These are phyloP conservation scores for Acleris literana DNA, from an alignment of 2,888 invertebrate species.

Conservation along the genomic window DNA sequence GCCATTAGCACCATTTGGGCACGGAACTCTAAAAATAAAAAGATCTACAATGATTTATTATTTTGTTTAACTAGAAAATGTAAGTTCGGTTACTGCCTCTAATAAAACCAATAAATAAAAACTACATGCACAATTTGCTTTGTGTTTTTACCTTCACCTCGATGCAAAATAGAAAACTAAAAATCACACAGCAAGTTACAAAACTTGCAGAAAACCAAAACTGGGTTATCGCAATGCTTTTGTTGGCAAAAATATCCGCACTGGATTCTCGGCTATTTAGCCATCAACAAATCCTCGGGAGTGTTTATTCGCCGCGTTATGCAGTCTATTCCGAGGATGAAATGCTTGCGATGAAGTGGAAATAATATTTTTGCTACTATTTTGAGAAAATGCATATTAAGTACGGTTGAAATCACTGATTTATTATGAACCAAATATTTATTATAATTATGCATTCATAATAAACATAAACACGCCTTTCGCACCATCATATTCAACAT, in stretches of 20 bases:
- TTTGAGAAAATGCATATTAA: neutral
- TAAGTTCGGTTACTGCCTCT: neutral
- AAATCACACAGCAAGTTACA: neutral
- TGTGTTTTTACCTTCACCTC: neutral
- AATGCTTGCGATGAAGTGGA: neutral
- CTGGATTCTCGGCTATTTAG: slow-evolving; percentile 13
- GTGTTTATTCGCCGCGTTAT: slow-evolving; percentile 11
- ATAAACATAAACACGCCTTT: no score
- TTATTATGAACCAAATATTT: no score
- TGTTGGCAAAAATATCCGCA: slow-evolving; percentile 21
- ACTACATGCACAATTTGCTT: neutral
- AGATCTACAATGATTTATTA: no score
- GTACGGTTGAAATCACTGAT: neutral
- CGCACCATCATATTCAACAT: no score
- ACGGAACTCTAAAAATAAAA: no score
- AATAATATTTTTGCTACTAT: slow-evolving; percentile 1
- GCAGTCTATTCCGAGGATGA: slow-evolving; percentile 17
- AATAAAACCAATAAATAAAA: neutral
- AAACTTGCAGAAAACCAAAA: slow-evolving; percentile 16
- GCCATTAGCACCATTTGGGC: no score
- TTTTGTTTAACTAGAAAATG: no score
- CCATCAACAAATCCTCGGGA: slow-evolving; percentile 14
- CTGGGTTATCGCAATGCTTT: slow-evolving; percentile 24
- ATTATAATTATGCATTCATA: no score
- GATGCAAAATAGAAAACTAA: slow-evolving; percentile 1